A percentile compares a stretch with the other conserved stretches of the same genome.
Conservation (phyloP, 2,888 invertebrate species). For the Trichacis sp. region DNA sequence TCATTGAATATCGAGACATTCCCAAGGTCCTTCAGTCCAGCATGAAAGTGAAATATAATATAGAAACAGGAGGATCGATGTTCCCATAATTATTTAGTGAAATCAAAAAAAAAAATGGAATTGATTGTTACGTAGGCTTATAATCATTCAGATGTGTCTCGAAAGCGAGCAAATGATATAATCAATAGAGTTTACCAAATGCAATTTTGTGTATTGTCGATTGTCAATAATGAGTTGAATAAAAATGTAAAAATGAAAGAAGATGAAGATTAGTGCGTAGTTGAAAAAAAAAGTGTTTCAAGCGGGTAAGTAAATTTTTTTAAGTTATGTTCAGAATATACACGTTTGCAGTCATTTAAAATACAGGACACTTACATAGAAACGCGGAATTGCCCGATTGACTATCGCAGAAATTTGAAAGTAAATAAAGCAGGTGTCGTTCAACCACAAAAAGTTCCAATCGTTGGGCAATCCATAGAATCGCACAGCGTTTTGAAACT, state of each 20-base stretch:
- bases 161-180: conserved; percentile 18
- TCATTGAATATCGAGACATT: neutral
- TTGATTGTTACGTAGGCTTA: conserved; percentile 20
- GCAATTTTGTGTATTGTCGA: too few species aligned
- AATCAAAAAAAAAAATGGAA: neutral
- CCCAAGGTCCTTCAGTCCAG: neutral
- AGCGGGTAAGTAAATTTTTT: neutral
- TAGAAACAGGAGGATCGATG: too few species aligned
- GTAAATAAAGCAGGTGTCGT: conserved; percentile 1
- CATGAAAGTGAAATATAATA: too few species aligned
- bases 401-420: conserved; percentile 15
- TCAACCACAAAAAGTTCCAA: too few species aligned
- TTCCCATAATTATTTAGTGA: neutral
- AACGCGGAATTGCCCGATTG: conserved; percentile 8
- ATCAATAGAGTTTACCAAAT: too few species aligned
- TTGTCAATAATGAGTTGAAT: too few species aligned
- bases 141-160: conserved; percentile 16
- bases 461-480: conserved; percentile 29
- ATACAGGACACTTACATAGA: neutral
- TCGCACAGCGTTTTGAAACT: conserved; percentile 23
- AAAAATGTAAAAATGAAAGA: too few species aligned
- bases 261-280: neutral
- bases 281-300: neutral
- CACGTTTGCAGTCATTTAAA: neutral
- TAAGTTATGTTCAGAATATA: neutral